Evolutionary conservation across 53 echinoderm and acorn worm species (phyloP), one percentile per base, ranked within the genome.

Genomic region (Temnopleurus reevesii): DNA sequence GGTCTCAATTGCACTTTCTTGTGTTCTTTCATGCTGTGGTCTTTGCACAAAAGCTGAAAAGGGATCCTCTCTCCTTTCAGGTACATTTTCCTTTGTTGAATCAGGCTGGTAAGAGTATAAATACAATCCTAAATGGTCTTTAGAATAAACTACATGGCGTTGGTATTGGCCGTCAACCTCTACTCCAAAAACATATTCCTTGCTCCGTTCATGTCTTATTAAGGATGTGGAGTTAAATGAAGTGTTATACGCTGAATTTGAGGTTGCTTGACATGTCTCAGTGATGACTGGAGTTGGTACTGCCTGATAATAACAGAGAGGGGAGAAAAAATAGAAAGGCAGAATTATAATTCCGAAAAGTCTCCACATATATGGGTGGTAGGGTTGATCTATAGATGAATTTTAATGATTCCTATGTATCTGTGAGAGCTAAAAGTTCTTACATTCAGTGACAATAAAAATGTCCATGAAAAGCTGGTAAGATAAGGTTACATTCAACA

Each of bases 191-290:
- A 44, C 5, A 4, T 44, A 46, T 5, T 86, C 35, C 2, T 1
- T 61, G 64, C 26, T 17, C 45, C 86, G 41, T 26, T 0, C 30
- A 29, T 25, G 63, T 35, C 58, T 36, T 41, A 55, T 58, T 21
- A 5, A 9, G 19, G n/a, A n/a, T 38, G 56, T 57, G 4, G 12
- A 18, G 21, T 31, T 83, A 2, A 30, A 8, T 57, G 84, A 83
- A 18, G 25, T 4, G 24, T 25, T 23, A 34, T 44, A 46, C 12
- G 45, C 49, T 86, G 86, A 31, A 29, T 35, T 24, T 60, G 86
- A 46, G 86, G 86, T 63, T 63, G 86, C 29, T 45, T 86, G 28
- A 33, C 86, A 86, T 28, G 61, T 35, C 5, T 46, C 86, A 21
- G 41, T 45, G 45, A 63, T 46, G 8, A 27, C 7, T 15, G 86